These are phyloP conservation scores for Rhyzopertha dominica DNA, from an alignment of 1,140 invertebrate species.

Conservation along the genomic window DNA sequence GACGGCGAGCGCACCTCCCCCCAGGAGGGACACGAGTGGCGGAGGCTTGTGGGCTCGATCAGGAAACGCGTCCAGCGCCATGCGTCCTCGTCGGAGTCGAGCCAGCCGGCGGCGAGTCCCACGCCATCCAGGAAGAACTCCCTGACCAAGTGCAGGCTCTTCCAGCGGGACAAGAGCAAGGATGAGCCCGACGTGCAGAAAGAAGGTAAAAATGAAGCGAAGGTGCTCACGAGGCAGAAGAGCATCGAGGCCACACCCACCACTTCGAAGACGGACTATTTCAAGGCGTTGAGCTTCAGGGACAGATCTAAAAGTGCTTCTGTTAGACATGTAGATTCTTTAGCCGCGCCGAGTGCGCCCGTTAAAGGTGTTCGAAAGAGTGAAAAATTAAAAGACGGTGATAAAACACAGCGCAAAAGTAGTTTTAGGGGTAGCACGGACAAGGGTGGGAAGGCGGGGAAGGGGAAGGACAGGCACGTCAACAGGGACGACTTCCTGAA, in stretches of 20 bases:
- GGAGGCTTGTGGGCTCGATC: slow-evolving; percentile 42
- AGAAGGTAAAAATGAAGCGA: slow-evolving; percentile 23
- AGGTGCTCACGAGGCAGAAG: slow-evolving; percentile 33
- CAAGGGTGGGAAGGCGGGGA: slow-evolving; percentile 19
- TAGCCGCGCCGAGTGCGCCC: slow-evolving; percentile 21
- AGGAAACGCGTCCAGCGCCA: slow-evolving; percentile 40
- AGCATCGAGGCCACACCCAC: slow-evolving; percentile 27
- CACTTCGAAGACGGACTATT: slow-evolving; percentile 23
- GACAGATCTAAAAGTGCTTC: slow-evolving; percentile 35
- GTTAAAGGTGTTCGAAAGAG: slow-evolving; percentile 43
- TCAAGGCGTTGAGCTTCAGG: slow-evolving; percentile 31
- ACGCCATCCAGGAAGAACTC: slow-evolving; percentile 39
- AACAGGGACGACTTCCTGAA: slow-evolving; percentile 54
- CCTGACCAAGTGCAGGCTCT: slow-evolving; percentile 36
- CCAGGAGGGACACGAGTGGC: slow-evolving; percentile 38
- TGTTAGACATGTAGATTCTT: slow-evolving; percentile 30
- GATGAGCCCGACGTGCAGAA: slow-evolving; percentile 23
- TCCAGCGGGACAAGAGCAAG: slow-evolving; percentile 30
- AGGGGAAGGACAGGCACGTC: slow-evolving; percentile 30
- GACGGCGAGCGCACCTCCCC: slow-evolving; percentile 24
- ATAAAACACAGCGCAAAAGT: slow-evolving; percentile 20
- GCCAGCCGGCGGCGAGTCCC: slow-evolving; percentile 24
- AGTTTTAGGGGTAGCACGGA: slow-evolving; percentile 18
- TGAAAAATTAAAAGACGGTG: slow-evolving; percentile 37
- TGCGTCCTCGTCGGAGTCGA: slow-evolving; percentile 23